phyloP scores from a whole-genome alignment of 2,888 invertebrate genomes.

The Trileptium ribeirensis region DNA sequence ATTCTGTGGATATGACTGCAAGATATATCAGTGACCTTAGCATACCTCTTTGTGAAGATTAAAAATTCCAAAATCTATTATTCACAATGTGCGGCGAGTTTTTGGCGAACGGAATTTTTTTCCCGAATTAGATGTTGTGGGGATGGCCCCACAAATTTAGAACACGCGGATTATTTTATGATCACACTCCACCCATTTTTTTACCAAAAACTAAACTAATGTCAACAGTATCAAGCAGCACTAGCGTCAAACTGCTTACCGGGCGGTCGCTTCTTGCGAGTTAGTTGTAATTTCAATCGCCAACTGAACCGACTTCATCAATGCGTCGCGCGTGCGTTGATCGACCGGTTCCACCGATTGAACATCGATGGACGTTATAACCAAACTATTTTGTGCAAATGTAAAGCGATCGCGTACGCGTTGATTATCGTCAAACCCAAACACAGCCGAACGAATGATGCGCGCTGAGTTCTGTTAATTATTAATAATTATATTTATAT shows the following conservation, averaged over 20 bases:
- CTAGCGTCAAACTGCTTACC: conserved; percentile 43
- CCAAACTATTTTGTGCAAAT: conserved; percentile 55
- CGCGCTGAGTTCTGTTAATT: conserved; percentile 54
- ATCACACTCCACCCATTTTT: too few species aligned
- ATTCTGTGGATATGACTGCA: too few species aligned
- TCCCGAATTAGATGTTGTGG: too few species aligned
- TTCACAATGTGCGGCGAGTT: too few species aligned
- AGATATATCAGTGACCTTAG: too few species aligned
- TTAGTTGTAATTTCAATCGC: conserved; percentile 59
- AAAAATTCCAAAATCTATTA: too few species aligned
- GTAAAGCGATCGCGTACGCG: conserved; percentile 53
- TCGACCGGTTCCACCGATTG: conserved; percentile 58
- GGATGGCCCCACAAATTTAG: too few species aligned
- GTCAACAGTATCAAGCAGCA: too few species aligned
- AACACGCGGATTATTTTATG: too few species aligned
- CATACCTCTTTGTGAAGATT: too few species aligned
- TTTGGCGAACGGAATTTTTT: too few species aligned
- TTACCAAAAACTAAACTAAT: background rate
- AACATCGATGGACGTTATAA: conserved; percentile 56
- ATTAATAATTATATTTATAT: too few species aligned
- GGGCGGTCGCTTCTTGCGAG: conserved; percentile 57
- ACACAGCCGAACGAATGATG: conserved; percentile 56
- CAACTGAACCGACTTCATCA: conserved; percentile 57
- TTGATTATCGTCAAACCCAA: conserved; percentile 54
- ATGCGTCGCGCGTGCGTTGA: conserved; percentile 56